phyloP scores from a whole-genome alignment of 2,113 vertebrate species.

The Laterallus jamaicensis region DNA sequence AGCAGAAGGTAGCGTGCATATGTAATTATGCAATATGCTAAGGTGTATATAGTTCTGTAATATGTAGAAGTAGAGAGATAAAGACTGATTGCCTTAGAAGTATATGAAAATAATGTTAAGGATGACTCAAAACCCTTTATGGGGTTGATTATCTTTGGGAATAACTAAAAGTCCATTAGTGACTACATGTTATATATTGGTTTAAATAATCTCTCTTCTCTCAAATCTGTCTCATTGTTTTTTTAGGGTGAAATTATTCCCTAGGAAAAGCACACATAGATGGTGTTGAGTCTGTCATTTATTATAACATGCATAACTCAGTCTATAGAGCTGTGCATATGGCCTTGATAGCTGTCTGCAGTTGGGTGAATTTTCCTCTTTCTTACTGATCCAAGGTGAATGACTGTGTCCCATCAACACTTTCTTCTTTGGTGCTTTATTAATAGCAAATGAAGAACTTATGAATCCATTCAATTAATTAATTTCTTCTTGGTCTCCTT shows the following conservation, averaged over 20 bases:
- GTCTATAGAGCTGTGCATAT: neutral
- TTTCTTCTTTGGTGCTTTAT: conserved; percentile 53
- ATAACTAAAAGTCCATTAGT: neutral
- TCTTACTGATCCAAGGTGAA: conserved; percentile 31
- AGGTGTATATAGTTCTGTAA: neutral
- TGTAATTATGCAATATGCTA: neutral
- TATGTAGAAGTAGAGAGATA: neutral
- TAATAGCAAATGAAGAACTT: conserved; percentile 58
- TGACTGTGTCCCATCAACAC: conserved; percentile 41
- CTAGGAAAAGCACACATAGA: neutral
- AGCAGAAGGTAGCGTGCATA: neutral
- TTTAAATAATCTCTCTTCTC: neutral
- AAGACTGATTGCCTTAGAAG: neutral
- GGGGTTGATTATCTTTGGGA: neutral
- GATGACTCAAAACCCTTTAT: conserved; percentile 29
- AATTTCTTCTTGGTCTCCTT: conserved; percentile 48
- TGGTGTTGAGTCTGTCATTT: neutral
- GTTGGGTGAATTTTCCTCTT: conserved; percentile 19
- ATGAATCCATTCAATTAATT: conserved; percentile 58
- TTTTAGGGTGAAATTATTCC: neutral
- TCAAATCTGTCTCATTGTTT: neutral
- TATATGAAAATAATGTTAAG: neutral
- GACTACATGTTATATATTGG: neutral
- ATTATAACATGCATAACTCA: neutral
- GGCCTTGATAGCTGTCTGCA: neutral